Evolutionary conservation across 2,888 invertebrate genomes (phyloP).

Genomic region (Mythimna impura): DNA sequence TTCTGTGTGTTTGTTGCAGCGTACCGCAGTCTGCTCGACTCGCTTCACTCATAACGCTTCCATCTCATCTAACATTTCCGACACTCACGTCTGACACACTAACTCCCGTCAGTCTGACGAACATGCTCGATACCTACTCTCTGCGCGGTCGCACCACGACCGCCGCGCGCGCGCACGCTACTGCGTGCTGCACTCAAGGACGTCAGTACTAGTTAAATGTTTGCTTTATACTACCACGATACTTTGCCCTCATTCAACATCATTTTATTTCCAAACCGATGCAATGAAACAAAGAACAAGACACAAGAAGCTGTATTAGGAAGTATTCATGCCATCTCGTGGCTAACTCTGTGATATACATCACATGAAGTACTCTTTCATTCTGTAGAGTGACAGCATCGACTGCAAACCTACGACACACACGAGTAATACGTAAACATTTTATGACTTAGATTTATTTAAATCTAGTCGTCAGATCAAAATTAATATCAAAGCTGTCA

Average conservation of each 20-base stretch:
- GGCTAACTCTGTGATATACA: not conserved
- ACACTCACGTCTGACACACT: not conserved
- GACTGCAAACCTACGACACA: not conserved
- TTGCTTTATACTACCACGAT: slow-evolving; percentile 11
- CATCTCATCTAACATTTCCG: slow-evolving; percentile 44
- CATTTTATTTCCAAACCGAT: not conserved
- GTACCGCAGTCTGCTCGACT: slow-evolving; percentile 43
- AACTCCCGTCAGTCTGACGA: not conserved
- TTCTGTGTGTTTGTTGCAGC: slow-evolving; percentile 50
- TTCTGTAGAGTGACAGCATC: not conserved
- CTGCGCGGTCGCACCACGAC: too few relatives aligned
- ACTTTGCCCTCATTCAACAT: not conserved
- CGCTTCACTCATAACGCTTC: slow-evolving; percentile 56
- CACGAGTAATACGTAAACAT: not conserved
- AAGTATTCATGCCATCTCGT: not conserved
- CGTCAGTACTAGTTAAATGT: slow-evolving; percentile 4
- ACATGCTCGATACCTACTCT: too few relatives aligned
- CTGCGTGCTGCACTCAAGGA: slow-evolving; percentile 32
- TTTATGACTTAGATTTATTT: not conserved
- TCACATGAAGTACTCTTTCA: not conserved
- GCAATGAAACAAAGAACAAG: not conserved
- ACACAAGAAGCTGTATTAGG: not conserved
- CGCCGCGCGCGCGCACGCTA: not conserved
- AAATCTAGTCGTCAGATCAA: not conserved
- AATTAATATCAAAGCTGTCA: not conserved